Evolutionary conservation across 2,888 invertebrate genomes (phyloP).

Genomic region (Lasius fuliginosus): DNA sequence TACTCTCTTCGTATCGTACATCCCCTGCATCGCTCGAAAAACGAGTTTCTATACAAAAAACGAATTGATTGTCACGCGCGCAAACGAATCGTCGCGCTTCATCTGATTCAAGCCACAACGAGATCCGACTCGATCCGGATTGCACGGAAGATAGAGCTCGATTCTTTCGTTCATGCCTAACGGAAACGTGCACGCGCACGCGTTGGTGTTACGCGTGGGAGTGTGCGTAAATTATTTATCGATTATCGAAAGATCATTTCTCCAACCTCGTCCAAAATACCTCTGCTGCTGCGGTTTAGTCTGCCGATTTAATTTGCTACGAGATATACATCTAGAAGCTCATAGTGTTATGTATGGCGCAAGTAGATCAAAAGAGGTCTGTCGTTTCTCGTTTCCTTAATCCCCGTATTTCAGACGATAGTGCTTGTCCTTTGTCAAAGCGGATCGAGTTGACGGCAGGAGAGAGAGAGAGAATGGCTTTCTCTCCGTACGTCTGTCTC

Average conservation of each 20-base stretch:
- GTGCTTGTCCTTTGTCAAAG: constrained; percentile 61
- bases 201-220: constrained; percentile 33
- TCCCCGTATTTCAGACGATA: constrained; percentile 42
- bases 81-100: constrained; percentile 17
- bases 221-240: constrained; percentile 52
- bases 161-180: constrained; percentile 53
- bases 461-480: constrained; percentile 56
- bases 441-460: constrained; percentile 59
- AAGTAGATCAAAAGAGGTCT: constrained; percentile 81
- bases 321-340: constrained; percentile 62
- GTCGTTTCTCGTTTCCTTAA: constrained; percentile 56
- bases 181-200: constrained; percentile 54
- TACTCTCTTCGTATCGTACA: not conserved
- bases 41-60: constrained; percentile 21
- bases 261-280: constrained; percentile 86
- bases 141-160: constrained; percentile 46
- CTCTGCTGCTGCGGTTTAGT: constrained; percentile 86
- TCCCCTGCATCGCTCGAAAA: constrained; percentile 3
- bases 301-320: constrained; percentile 78
- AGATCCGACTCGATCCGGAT: constrained; percentile 48
- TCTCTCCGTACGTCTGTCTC: constrained; percentile 61
- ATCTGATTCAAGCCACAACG: constrained; percentile 26
- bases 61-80: constrained; percentile 28
- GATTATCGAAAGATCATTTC: constrained; percentile 66
- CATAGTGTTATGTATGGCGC: constrained; percentile 71